Percentiles rank a stretch among this genome's conserved stretches.
Evolutionary conservation across 1,140 invertebrate genomes (phyloP).

Genomic region (Drosophila busckii): DNA sequence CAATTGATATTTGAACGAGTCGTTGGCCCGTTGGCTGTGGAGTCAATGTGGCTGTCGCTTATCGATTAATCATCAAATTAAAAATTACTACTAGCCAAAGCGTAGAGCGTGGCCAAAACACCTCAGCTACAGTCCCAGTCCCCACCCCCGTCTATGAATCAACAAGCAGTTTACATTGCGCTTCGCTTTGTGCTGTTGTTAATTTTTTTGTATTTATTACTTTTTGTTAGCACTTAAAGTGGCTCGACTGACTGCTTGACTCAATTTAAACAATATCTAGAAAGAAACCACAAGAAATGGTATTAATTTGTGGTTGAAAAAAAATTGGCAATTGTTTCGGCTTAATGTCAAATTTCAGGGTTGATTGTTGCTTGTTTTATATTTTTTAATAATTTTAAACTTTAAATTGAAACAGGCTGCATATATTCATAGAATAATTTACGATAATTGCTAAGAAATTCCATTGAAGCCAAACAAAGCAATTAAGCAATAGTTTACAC

Average conservation of each 20-base stretch:
- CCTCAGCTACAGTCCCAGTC: not conserved
- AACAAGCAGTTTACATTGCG: constrained; percentile 15
- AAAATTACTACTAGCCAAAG: constrained; percentile 67
- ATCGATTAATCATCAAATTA: constrained; percentile 75
- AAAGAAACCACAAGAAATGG: constrained; percentile 47
- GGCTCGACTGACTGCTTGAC: constrained; percentile 35
- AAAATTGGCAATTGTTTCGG: constrained; percentile 31
- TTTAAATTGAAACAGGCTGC: not conserved
- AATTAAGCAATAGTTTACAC: constrained; percentile 45
- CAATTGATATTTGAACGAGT: constrained; percentile 3
- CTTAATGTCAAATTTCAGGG: too few species aligned
- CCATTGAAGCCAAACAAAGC: constrained; percentile 40
- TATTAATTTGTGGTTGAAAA: constrained; percentile 34
- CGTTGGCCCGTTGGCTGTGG: constrained; percentile 28
- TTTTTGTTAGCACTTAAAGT: constrained; percentile 50
- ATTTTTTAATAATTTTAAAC: not conserved
- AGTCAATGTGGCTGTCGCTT: constrained; percentile 55
- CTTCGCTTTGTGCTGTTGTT: constrained; percentile 10
- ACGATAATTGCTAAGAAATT: constrained; percentile 35
- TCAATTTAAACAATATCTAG: constrained; percentile 66
- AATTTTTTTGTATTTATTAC: constrained; percentile 17
- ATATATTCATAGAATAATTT: constrained; percentile 26
- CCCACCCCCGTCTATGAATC: constrained; percentile 10
- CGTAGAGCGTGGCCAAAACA: constrained; percentile 66
- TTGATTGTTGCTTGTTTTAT: not conserved